These are phyloP conservation scores for Drosophila busckii DNA, from an alignment of 1,140 invertebrate genomes.

Conservation along the genomic window DNA sequence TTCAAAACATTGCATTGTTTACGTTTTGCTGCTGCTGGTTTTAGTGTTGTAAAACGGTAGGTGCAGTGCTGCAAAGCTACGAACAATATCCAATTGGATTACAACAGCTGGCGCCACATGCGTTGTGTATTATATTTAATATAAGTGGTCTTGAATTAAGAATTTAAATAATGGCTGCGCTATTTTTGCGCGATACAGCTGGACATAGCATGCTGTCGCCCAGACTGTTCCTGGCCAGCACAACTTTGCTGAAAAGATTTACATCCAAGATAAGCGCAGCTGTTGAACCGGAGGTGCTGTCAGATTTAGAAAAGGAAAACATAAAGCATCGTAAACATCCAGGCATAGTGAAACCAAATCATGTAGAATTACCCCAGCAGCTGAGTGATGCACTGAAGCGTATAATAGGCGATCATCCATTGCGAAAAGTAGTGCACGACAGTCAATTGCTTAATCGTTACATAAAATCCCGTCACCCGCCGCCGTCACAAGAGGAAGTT, in stretches of 20 bases:
- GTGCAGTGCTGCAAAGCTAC: no score
- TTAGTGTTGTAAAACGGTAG: no score
- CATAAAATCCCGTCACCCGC: constrained; percentile 82
- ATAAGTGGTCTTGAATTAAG: constrained; percentile 15
- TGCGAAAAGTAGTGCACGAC: constrained; percentile 80
- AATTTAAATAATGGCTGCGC: constrained; percentile 14
- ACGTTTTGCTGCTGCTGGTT: no score
- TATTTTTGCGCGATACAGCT: constrained; percentile 7
- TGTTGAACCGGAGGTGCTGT: constrained; percentile 80
- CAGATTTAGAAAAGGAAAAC: constrained; percentile 81
- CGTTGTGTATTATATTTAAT: constrained; percentile 13
- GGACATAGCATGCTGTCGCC: constrained; percentile 19
- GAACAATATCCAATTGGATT: no score
- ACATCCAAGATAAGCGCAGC: constrained; percentile 79
- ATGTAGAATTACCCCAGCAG: constrained; percentile 81
- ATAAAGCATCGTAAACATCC: constrained; percentile 86
- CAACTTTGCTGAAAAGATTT: constrained; percentile 22
- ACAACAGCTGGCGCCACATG: constrained; percentile 27
- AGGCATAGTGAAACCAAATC: constrained; percentile 81
- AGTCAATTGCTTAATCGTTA: constrained; percentile 81
- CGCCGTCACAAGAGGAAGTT: constrained; percentile 82
- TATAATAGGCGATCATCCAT: constrained; percentile 81
- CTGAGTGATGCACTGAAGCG: constrained; percentile 81
- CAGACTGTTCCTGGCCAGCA: constrained; percentile 21
- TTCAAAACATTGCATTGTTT: no score